A percentile compares a stretch with the other conserved stretches of the same genome.
phyloP scores from a whole-genome alignment of 2,113 vertebrate genomes.

The Eclectus roratus region DNA sequence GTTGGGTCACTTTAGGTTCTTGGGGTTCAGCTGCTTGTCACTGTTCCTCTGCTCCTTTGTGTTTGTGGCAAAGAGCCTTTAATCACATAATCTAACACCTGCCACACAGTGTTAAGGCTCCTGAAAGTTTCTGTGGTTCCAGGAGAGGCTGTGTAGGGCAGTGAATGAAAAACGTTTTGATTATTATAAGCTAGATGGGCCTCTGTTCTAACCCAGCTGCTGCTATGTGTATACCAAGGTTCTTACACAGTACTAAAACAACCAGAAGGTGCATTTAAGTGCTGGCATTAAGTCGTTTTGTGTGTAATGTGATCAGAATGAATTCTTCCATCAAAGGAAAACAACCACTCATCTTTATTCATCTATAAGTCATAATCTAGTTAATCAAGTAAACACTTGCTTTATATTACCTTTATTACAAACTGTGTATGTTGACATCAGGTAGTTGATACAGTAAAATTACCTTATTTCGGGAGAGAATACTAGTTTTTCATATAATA shows the following conservation, averaged over 20 bases:
- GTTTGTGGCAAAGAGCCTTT: neutral
- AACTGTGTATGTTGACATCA: neutral
- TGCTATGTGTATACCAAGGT: neutral
- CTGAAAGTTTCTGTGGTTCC: neutral
- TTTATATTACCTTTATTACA: neutral
- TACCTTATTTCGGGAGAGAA: neutral
- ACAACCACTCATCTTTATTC: neutral
- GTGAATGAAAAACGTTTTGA: neutral
- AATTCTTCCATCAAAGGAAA: neutral
- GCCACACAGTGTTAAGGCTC: fast-evolving
- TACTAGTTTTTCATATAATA: neutral
- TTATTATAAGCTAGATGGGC: fast-evolving
- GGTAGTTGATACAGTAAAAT: neutral
- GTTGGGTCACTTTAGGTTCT: neutral
- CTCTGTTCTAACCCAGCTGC: neutral
- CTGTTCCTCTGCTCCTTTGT: neutral
- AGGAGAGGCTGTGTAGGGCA: neutral
- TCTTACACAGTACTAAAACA: neutral
- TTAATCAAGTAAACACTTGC: neutral
- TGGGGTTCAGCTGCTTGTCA: neutral
- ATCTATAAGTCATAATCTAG: neutral
- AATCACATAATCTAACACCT: neutral
- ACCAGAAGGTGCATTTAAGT: neutral
- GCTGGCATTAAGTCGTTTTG: neutral
- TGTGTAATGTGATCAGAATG: neutral